A percentile compares a stretch with the other conserved stretches of the same genome.
Conservation (phyloP, 2,888 invertebrate species). For the Desoria tigrina region DNA sequence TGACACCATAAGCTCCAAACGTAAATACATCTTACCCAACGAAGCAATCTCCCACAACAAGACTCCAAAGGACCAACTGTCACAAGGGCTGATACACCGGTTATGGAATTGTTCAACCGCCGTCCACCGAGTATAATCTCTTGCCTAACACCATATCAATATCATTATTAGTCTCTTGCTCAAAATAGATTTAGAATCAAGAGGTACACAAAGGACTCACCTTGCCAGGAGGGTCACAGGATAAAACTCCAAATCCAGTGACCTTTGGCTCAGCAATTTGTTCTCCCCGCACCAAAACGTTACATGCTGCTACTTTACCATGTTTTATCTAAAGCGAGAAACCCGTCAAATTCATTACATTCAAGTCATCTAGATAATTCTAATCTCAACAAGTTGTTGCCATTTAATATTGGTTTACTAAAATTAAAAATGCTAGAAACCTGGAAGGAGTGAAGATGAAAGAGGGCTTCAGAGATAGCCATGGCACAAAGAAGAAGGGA, state of each 20-base stretch:
- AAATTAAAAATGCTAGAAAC: no score
- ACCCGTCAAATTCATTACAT: no score
- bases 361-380: conserved; percentile 56
- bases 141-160: conserved; percentile 57
- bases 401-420: no score
- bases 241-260: conserved; percentile 73
- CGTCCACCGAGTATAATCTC: conserved; percentile 77
- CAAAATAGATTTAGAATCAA: not conserved
- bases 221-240: conserved; percentile 66
- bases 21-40: conserved; percentile 61
- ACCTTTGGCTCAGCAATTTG: conserved; percentile 64
- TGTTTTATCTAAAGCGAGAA: no score
- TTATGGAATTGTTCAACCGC: conserved; percentile 73
- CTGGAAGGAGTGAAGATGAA: conserved; percentile 67
- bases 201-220: conserved; percentile 54
- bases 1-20: no score
- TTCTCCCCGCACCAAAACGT: not conserved
- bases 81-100: conserved; percentile 70
- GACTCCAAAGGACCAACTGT: conserved; percentile 81
- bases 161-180: conserved; percentile 11
- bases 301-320: conserved; percentile 56
- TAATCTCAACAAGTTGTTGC: no score
- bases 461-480: conserved; percentile 72
- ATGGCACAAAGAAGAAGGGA: conserved; percentile 58
- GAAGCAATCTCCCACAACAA: conserved; percentile 80